A percentile compares a stretch with the other conserved stretches of the same genome.
Evolutionary conservation across 2,888 invertebrate genomes (phyloP).

Genomic region (Agrotis segetum): DNA sequence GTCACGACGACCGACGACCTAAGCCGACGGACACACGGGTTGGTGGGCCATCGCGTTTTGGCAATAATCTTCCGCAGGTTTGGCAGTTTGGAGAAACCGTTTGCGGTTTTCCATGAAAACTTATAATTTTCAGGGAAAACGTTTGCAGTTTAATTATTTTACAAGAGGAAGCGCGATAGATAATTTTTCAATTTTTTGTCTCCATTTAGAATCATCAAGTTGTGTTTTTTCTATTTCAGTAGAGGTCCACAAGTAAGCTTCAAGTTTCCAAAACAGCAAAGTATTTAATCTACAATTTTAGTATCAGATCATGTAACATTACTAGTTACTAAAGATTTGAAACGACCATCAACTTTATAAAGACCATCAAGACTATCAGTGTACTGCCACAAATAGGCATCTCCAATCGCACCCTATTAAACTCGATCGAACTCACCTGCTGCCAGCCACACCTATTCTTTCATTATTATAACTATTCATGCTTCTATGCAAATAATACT

Average conservation of each 20-base stretch:
- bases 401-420: background rate
- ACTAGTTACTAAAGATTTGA: no score
- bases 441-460: no score
- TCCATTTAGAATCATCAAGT: no score
- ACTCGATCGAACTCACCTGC: background rate
- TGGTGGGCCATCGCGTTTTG: slow-evolving; percentile 18
- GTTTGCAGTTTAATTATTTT: background rate
- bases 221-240: background rate
- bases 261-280: no score
- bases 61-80: background rate
- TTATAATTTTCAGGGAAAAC: no score
- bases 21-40: slow-evolving; percentile 65
- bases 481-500: background rate
- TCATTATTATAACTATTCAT: background rate
- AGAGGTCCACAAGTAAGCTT: background rate
- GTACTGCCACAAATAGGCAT: background rate
- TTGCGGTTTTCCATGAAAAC: no score
- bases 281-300: no score
- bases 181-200: no score
- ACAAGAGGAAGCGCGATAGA: background rate
- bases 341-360: no score
- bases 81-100: background rate
- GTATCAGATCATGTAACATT: no score
- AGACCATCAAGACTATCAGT: no score
- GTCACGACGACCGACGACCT: slow-evolving; percentile 81